Evolutionary conservation across 2,797 vertebrate genomes (phyloP), one percentile per base, ranked within the genome.

Genomic region (Catharus ustulatus): DNA sequence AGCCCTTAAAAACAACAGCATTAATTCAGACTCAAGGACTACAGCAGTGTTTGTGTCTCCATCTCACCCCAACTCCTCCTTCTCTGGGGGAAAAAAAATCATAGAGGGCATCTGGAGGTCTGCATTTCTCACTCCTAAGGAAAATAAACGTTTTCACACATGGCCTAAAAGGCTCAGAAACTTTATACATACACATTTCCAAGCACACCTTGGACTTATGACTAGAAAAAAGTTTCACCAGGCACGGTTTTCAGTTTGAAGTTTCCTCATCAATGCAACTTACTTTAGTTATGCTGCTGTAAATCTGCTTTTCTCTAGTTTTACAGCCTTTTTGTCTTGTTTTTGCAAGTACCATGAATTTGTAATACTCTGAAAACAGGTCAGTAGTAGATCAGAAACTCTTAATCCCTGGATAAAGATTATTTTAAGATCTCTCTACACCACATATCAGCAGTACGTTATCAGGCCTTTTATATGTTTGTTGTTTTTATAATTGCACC

Each of bases 331-430:
- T 94, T 87, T 83, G 90, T 93, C 90, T 46, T 66, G 81, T 54
- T 87, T 84, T 75, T 57, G 26, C 72, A 93, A 91, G 84, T 79
- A 80, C 92, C 75, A 72, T 72, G 83, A 89, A 84, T 95, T 94
- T 93, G 79, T 92, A 94, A 96, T 92, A 87, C 91, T 79, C 82
- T 77, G 73, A 94, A 97, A 97, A 95, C 89, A 94, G 96, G 96
- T 97, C 97, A 96, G 69, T 90, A 87, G 76, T 95, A 95, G 93
- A 96, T 96, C 86, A 95, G 92, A 94, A 95, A 95, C 72, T 93
- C 95, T 62, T 97, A 97, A 98, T 97, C 95, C 93, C 38, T 76
- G 94, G 97, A 97, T 97, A 96, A 97, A 96, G 95, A 96, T 95
- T 96, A 96, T 95, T 93, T 95, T 93, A 97, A 97, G 97, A 95